phyloP scores from a whole-genome alignment of 2,797 vertebrate species.

The Cirrhinus mrigala region DNA sequence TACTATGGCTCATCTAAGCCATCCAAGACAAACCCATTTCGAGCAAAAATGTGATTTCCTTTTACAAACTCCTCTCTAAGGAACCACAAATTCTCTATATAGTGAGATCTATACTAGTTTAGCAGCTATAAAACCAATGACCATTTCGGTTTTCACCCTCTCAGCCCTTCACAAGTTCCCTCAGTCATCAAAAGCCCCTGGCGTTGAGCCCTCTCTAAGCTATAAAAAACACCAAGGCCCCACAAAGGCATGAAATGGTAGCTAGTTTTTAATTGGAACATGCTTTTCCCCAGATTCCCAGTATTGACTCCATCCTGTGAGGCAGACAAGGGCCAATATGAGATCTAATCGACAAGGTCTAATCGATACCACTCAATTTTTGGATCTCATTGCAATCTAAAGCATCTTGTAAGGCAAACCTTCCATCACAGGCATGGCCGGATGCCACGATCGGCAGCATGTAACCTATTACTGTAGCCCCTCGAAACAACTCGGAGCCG shows the following conservation, averaged over 20 bases:
- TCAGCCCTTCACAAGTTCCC: slow-evolving; percentile 41
- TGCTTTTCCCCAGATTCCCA: slow-evolving; percentile 60
- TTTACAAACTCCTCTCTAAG: not conserved
- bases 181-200: slow-evolving; percentile 46
- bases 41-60: not conserved
- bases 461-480: slow-evolving; percentile 44
- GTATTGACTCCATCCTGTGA: slow-evolving; percentile 37
- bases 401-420: slow-evolving; percentile 51
- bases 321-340: slow-evolving; percentile 52
- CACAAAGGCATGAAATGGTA: slow-evolving; percentile 75
- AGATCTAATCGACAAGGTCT: slow-evolving; percentile 58
- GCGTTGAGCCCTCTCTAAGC: slow-evolving; percentile 44
- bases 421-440: slow-evolving; percentile 23
- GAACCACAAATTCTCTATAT: not conserved
- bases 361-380: slow-evolving; percentile 79
- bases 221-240: slow-evolving; percentile 65
- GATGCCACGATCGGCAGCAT: slow-evolving; percentile 19
- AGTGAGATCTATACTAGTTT: slow-evolving; percentile 24
- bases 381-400: slow-evolving; percentile 56
- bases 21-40: not conserved
- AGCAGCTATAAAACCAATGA: slow-evolving; percentile 45
- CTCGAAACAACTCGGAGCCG: slow-evolving; percentile 32
- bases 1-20: not conserved
- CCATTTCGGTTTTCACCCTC: slow-evolving; percentile 28
- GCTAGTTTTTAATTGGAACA: slow-evolving; percentile 72